Percentiles rank a stretch among this genome's conserved stretches.
Conservation (phyloP, 1,140 invertebrate genomes). For the Drosophila rhopaloa region DNA sequence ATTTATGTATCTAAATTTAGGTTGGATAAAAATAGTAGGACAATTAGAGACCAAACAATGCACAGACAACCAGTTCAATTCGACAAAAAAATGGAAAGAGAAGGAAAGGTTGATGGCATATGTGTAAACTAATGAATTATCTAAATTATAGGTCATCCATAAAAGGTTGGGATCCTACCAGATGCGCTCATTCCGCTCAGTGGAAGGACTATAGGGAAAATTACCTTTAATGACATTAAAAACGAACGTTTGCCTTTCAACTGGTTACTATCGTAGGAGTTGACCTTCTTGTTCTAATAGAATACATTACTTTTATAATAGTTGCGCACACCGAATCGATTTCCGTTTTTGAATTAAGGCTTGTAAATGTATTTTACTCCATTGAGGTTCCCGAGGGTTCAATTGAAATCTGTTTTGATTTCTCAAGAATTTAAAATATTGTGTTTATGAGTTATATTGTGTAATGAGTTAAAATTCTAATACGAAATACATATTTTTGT, state of each 20-base stretch:
- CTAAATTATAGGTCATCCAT: conserved; percentile 38
- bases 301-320: conserved; percentile 9
- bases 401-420: too few species aligned
- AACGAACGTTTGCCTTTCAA: conserved; percentile 12
- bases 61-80: conserved; percentile 3
- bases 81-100: neutral
- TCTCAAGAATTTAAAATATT: too few species aligned
- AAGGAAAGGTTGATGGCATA: conserved; percentile 1
- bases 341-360: neutral
- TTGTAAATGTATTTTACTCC: neutral
- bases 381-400: neutral
- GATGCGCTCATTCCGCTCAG: conserved; percentile 1
- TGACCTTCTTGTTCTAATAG: conserved; percentile 16
- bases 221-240: conserved; percentile 23
- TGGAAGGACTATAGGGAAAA: neutral
- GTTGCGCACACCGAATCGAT: neutral
- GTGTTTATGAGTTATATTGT: too few species aligned
- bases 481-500: too few species aligned
- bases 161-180: conserved; percentile 39
- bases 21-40: conserved; percentile 39
- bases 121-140: conserved; percentile 34
- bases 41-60: conserved; percentile 36
- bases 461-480: too few species aligned
- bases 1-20: conserved; percentile 39
- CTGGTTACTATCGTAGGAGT: neutral